Evolutionary conservation across 2,888 invertebrate genomes (phyloP).

Genomic region (Orthonevra nobilis): DNA sequence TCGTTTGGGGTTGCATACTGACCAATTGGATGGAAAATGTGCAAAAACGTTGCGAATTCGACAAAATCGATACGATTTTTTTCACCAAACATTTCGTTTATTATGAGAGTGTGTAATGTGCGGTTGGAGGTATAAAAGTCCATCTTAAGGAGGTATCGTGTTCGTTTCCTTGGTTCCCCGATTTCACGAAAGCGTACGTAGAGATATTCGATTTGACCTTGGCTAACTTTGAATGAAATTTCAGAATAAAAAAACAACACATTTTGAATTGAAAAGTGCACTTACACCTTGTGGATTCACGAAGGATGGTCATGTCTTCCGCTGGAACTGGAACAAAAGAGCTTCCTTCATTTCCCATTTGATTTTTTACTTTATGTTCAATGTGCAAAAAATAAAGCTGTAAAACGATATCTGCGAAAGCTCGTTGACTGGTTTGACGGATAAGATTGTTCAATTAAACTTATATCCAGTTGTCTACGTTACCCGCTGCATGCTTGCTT

Average conservation of each 20-base stretch:
- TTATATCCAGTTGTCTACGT: no score
- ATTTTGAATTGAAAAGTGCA: background rate
- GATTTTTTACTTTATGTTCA: no score
- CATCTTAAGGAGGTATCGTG: background rate
- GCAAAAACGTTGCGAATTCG: constrained; percentile 36
- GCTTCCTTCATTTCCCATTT: no score
- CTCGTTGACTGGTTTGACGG: no score
- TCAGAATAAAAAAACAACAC: no score
- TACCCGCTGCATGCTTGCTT: no score
- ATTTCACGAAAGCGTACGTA: background rate
- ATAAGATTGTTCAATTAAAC: no score
- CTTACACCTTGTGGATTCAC: background rate
- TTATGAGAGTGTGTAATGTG: constrained; percentile 16
- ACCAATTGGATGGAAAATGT: constrained; percentile 16
- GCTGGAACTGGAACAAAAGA: background rate
- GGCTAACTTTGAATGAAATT: no score
- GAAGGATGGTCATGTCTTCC: background rate
- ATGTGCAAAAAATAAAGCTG: no score
- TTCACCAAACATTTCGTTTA: constrained; percentile 41
- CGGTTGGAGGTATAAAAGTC: background rate
- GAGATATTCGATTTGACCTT: background rate
- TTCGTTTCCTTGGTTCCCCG: background rate
- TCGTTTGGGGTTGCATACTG: background rate
- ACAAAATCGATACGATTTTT: constrained; percentile 30
- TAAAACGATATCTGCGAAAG: no score